Evolutionary conservation across 1,140 invertebrate species (phyloP).

Genomic region (Pissodes strobi): DNA sequence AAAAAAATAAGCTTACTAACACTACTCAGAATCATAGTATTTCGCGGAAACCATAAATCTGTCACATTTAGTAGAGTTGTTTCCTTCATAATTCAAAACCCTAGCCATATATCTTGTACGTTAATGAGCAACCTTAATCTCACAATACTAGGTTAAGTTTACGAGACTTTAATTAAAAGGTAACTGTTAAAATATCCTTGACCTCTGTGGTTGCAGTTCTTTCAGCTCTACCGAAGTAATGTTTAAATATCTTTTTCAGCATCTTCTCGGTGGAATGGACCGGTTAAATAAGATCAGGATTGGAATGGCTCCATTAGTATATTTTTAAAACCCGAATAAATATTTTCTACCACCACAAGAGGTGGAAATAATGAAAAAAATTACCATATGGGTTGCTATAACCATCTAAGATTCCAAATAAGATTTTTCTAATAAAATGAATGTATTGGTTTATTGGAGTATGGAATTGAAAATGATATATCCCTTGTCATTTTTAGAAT

Average conservation of each 20-base stretch:
- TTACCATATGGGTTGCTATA: neutral
- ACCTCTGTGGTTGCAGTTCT: conserved; percentile 14
- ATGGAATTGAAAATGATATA: too few species aligned
- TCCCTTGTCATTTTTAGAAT: too few species aligned
- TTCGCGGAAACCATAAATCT: too few species aligned
- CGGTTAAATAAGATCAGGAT: conserved; percentile 10
- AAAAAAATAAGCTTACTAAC: neutral
- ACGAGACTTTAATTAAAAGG: neutral
- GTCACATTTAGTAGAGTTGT: too few species aligned
- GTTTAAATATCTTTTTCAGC: conserved; percentile 24
- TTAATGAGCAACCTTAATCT: conserved; percentile 7
- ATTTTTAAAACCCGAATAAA: neutral
- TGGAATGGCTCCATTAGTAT: conserved; percentile 60
- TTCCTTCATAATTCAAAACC: too few species aligned
- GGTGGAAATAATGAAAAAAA: too few species aligned
- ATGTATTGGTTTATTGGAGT: neutral
- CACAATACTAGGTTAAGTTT: neutral
- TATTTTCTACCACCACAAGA: neutral
- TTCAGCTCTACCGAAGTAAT: conserved; percentile 12
- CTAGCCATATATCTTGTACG: too few species aligned
- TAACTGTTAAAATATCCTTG: conserved; percentile 26
- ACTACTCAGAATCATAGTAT: too few species aligned
- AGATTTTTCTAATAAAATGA: neutral
- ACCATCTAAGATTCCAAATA: neutral
- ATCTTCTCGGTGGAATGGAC: conserved; percentile 20